Evolutionary conservation across 23 tunicate genomes (phyloP), one percentile per base, ranked within the genome.

Genomic region (Trididemnum miniatum): DNA sequence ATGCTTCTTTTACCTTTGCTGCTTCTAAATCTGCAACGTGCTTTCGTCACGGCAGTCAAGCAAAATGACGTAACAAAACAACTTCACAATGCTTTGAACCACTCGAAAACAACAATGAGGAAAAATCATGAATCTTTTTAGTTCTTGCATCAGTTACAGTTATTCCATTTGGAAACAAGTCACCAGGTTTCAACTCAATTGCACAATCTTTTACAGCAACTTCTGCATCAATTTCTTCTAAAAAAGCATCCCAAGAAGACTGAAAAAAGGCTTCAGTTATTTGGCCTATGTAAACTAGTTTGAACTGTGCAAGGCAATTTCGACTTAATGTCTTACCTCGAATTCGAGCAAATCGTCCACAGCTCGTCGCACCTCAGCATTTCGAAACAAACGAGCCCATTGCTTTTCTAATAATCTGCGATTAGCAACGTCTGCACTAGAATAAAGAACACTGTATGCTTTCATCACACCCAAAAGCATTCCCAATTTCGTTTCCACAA

Each of bases 11-110:
- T 52, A 86, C 90, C 76, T 65, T 33, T 0, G 51, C 34, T 26
- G 27, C 64, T 65, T 91, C 82, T 35, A 91, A 72, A 50, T 77
- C 83, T 28, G 34, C 34, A 27, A 82, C 87, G 38, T 91, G 97
- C 37, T 86, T 89, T 66, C 97, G 97, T 91, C 97, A 91, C 28
- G 97, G 97, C 1, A 91, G 90, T 91, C 97, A 91, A 52, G 97
- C 97, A 59, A 91, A 86, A 59, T 91, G 97, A 9, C 97, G 60
- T 33, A 91, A 37, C 39, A 91, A 54, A 34, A 91, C 77, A 20
- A 91, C 78, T 0, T 69, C 60, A 74, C 89, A 79, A 51, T 81
- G 79, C 33, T 65, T 50, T 26, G 24, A 18, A n/a, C 71, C 27
- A 20, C 29, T 60, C 32, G 59, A 1, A 35, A 79, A 71, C 31